Evolutionary conservation across 2,888 invertebrate genomes (phyloP), one percentile per base, ranked within the genome.

Genomic region (Polietes domitor): DNA sequence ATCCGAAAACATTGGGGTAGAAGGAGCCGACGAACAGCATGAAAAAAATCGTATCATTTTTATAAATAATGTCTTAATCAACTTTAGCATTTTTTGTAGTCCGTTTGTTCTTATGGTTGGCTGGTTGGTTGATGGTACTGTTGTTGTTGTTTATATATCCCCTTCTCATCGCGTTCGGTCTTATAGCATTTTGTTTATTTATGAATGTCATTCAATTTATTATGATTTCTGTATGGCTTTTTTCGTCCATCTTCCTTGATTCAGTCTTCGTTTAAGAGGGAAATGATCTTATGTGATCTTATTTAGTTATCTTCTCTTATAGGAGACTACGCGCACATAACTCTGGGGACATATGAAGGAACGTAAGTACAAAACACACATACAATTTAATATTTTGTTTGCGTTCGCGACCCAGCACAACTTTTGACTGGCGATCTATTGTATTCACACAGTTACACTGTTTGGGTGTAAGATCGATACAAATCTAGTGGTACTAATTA

Each of bases 201-300:
- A 91, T 91, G 90, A 90, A 90, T 91, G 90, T 90, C 90, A 89
- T 91, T 90, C 90, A 90, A 90, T 90, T 90, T 90, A 91, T 90
- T 89, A 90, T 90, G 76, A 85, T 86, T 85, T 80, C 76, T 81
- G 78, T 68, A 61, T 78, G 58, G 15, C 7, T 28, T 2, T 19
- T 65, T 87, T 87, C 86, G 87, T 88, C 32, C 65, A 9, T 77
- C 71, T 78, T 84, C 32, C 24, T 37, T 68, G 50, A 10, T 75
- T 50, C n/a, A 15, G 47, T 88, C 88, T 88, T 88, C 87, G 87
- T 88, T 88, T 88, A 90, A 90, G 90, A 90, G 89, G 90, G 90
- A 90, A 90, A 90, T 90, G 89, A 89, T 88, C 88, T 88, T 88
- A 88, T 89, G 90, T 90, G 89, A 89, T 88, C 88, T 88, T 88